Base-by-base conservation (phyloP, 2,797 vertebrate species). In the Melanotaenia nigrans region DNA sequence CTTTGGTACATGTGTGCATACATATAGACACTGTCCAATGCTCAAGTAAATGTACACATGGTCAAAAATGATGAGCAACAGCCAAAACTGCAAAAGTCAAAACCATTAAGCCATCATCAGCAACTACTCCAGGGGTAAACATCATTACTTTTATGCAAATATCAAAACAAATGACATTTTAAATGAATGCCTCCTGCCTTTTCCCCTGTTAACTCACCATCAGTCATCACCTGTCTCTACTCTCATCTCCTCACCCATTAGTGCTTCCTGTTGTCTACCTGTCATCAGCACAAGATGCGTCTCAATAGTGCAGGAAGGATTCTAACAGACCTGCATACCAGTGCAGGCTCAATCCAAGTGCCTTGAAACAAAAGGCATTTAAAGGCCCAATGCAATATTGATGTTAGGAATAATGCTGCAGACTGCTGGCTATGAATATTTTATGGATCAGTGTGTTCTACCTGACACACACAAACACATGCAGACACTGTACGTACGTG, bases 311-410 rank as follows among this genome's bases (percentile, higher is more conserved):
- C 38, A 60, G 45, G 65, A 69, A 40, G 47, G 68, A 84, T 90
- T 88, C 88, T 90, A 90, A 93, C 90, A 90, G 85, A 83, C 90
- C 92, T 38, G 35, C 75, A 60, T 58, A 89, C 90, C 85, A 89
- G 62, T 28, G 68, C 85, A 67, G 71, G 68, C 82, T 85, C 85
- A 5, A 71, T 58, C 87, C 87, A 89, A 94, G 87, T 82, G 87
- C 84, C 93, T 88, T 80, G 87, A 88, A 94, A 95, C 93, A 94
- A 94, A 83, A 92, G 32, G 89, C 91, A 94, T 95, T 96, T 94
- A 93, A 91, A 90, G 91, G 85, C 79, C 59, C 25, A n/a, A 92
- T 97, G 92, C 90, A 97, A 95, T 96, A 97, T 97, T 97, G 94
- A 98, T 96, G 95, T 92, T 42, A 18, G 77, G 90, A 95, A 95